phyloP scores from a whole-genome alignment of 1,140 invertebrate genomes.

The Caenorhabditis inopinata region DNA sequence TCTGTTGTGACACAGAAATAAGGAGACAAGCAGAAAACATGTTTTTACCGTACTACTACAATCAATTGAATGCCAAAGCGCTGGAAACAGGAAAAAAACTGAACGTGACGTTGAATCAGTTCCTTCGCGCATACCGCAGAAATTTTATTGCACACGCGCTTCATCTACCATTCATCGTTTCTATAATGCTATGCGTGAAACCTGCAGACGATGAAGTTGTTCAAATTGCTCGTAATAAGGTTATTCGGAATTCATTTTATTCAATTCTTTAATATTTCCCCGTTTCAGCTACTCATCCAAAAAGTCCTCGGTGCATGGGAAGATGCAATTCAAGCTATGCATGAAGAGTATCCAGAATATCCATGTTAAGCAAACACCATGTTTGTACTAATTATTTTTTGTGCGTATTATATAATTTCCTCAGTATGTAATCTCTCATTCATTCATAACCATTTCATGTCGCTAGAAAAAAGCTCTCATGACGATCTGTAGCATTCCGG shows the following conservation, averaged over 20 bases:
- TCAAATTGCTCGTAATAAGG: neutral
- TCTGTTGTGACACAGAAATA: neutral
- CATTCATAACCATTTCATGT: conserved; percentile 18
- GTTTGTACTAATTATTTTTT: neutral
- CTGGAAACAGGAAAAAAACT: neutral
- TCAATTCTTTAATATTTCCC: neutral
- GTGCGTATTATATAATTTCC: too few species aligned
- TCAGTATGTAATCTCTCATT: too few species aligned
- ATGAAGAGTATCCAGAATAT: neutral
- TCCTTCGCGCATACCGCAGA: neutral
- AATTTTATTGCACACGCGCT: conserved; percentile 14
- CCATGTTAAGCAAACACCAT: neutral
- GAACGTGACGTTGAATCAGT: neutral
- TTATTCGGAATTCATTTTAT: neutral
- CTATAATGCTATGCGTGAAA: neutral
- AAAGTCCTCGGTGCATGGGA: conserved; percentile 1
- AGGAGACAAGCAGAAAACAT: neutral
- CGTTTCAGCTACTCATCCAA: neutral
- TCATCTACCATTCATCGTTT: conserved; percentile 1
- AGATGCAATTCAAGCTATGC: neutral
- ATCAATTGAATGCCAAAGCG: neutral
- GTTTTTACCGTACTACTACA: neutral
- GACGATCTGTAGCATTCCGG: neutral
- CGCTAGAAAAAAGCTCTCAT: neutral
- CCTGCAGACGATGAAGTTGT: neutral